Evolutionary conservation across 2,888 invertebrate species (phyloP).

Genomic region (Zhengitettix transpicula): DNA sequence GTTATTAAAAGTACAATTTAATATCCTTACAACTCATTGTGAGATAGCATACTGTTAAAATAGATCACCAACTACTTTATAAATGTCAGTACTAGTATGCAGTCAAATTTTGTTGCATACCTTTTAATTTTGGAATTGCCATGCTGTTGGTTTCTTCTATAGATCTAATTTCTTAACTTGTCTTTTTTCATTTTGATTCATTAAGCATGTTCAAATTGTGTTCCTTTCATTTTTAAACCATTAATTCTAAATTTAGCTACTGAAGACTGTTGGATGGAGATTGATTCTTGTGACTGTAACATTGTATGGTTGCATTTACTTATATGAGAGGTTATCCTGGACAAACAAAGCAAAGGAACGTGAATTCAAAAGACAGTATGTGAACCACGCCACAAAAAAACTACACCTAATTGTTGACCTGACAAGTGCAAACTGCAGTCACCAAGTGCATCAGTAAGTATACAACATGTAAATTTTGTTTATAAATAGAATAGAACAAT

Average conservation of each 20-base stretch:
- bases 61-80: too few relatives aligned
- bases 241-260: constrained; percentile 49
- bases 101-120: too few relatives aligned
- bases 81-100: too few relatives aligned
- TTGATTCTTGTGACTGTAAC: constrained; percentile 69
- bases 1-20: too few relatives aligned
- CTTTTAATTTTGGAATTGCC: too few relatives aligned
- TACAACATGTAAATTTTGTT: not conserved
- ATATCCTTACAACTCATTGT: too few relatives aligned
- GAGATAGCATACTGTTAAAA: too few relatives aligned
- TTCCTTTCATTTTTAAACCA: too few relatives aligned
- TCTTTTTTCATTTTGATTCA: too few relatives aligned
- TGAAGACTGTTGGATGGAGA: constrained; percentile 96
- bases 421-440: constrained; percentile 93
- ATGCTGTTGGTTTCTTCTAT: too few relatives aligned
- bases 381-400: constrained; percentile 81
- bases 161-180: too few relatives aligned
- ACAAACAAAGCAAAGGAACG: constrained; percentile 91
- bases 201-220: too few relatives aligned
- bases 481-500: not conserved
- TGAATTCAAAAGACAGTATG: constrained; percentile 88
- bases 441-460: constrained; percentile 82
- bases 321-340: constrained; percentile 95
- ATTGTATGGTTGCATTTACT: constrained; percentile 78
- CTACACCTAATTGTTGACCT: constrained; percentile 87